Conservation (phyloP, 2,888 invertebrate species). For the Acleris emargana region DNA sequence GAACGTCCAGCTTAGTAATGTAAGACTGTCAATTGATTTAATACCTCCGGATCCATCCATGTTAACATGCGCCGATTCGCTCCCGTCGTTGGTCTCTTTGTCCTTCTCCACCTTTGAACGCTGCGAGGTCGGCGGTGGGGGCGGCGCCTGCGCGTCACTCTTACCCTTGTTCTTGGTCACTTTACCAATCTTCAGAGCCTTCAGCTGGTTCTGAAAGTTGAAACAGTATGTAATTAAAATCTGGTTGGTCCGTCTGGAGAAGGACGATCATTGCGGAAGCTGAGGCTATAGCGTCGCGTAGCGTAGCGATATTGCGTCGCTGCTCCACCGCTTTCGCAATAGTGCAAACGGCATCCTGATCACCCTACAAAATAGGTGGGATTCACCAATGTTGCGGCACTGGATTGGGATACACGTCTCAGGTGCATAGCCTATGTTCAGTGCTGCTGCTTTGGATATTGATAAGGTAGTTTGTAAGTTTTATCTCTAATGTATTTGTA, state of each 20-base stretch:
- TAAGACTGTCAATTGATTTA: background rate
- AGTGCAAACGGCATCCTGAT: no score
- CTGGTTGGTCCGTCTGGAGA: no score
- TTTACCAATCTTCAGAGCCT: slow-evolving; percentile 71
- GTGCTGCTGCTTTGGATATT: no score
- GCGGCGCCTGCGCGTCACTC: slow-evolving; percentile 55
- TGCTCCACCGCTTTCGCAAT: no score
- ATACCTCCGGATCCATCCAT: slow-evolving; percentile 60
- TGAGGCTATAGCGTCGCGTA: no score
- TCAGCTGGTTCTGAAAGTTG: slow-evolving; percentile 69
- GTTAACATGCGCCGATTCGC: slow-evolving; percentile 50
- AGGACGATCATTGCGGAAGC: background rate
- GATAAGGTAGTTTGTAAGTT: no score
- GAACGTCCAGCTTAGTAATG: background rate
- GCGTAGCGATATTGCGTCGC: no score
- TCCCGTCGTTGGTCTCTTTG: slow-evolving; percentile 59
- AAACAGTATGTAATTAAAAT: background rate
- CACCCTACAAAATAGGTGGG: no score
- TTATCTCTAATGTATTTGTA: no score
- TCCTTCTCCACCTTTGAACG: slow-evolving; percentile 67
- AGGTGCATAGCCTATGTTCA: no score
- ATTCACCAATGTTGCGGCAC: no score
- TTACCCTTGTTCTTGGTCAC: slow-evolving; percentile 59
- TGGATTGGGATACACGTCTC: no score
- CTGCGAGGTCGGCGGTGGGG: slow-evolving; percentile 63